phyloP scores from a whole-genome alignment of 2,888 invertebrate genomes.

The Rhagonycha lutea region DNA sequence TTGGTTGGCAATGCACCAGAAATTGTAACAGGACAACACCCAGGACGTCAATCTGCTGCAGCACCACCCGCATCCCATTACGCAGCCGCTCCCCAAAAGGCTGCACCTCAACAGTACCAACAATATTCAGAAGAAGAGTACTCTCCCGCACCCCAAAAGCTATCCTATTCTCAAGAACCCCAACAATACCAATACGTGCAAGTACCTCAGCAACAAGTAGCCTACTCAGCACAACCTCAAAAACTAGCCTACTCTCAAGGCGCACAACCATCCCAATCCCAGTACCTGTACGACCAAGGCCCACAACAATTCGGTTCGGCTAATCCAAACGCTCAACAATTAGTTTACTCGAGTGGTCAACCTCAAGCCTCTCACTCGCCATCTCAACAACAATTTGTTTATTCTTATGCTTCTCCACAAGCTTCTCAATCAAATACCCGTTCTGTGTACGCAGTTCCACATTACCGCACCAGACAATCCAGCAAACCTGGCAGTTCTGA shows the following conservation, averaged over 20 bases:
- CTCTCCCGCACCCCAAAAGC: slow-evolving; percentile 2
- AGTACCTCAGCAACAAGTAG: slow-evolving; percentile 18
- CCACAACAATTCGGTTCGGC: not conserved
- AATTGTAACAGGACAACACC: slow-evolving; percentile 9
- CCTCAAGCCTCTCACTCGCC: not conserved
- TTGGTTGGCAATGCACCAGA: slow-evolving; percentile 40
- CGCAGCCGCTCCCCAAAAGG: not conserved
- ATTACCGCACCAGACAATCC: not conserved
- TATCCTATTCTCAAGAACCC: not conserved
- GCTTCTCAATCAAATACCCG: not conserved
- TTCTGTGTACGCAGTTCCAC: not conserved
- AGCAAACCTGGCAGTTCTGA: not conserved
- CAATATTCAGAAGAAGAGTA: slow-evolving; percentile 22
- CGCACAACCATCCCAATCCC: not conserved
- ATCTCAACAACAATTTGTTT: not conserved
- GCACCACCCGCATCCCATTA: slow-evolving; percentile 24
- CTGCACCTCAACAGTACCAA: slow-evolving; percentile 10
- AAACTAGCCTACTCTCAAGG: not conserved
- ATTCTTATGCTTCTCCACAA: not conserved
- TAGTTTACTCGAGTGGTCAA: not conserved
- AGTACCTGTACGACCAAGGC: not conserved
- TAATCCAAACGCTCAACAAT: not conserved
- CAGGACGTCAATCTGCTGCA: slow-evolving; percentile 17
- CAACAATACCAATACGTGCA: not conserved
- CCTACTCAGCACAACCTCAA: slow-evolving; percentile 12